Evolutionary conservation across 2,797 vertebrate genomes (phyloP), one percentile per base, ranked within the genome.

Genomic region (Sebastes elongatus): DNA sequence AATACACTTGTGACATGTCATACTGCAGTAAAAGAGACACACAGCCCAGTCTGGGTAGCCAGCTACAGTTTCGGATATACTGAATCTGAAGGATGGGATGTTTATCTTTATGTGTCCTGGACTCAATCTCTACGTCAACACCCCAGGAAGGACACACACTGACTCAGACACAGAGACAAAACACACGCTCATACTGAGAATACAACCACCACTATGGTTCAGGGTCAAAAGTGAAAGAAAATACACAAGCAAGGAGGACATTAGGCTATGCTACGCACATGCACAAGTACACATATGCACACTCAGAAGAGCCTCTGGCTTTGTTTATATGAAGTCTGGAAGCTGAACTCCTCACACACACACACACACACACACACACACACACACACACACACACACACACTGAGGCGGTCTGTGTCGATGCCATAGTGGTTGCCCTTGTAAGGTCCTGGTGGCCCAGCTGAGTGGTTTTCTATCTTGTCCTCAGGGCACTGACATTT

Each of bases 251-350:
- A 71, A 23, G 20, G 1, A 52, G 18, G 7, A 56, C 27, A 32
- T 71, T 32, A 68, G 6, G 20, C 18, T 65, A 9, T 10, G 20
- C 30, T 14, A 16, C 56, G 63, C 70, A 66, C 7, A 38, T 5
- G n/a, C 6, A 42, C 63, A 64, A 46, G 11, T 52, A 49, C 46
- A 53, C 23, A 49, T 3, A 30, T n/a, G 53, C 2, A 22, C 32
- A 66, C 62, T 28, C 10, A 35, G 23, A 76, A 5, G 22, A 69
- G 52, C 14, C 20, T 53, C 30, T 60, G 64, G 38, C 61, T 86
- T 86, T 91, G 85, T 86, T 88, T 88, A 84, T 62, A 81, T 56
- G n/a, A 83, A 52, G 35, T 23, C 69, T 33, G 55, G 74, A 71
- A 76, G 77, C 66, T 76, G 9, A 80, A 74, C 67, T 69, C 23